phyloP scores from a whole-genome alignment of 2,797 vertebrate species.

The Sebastes matsubarae region DNA sequence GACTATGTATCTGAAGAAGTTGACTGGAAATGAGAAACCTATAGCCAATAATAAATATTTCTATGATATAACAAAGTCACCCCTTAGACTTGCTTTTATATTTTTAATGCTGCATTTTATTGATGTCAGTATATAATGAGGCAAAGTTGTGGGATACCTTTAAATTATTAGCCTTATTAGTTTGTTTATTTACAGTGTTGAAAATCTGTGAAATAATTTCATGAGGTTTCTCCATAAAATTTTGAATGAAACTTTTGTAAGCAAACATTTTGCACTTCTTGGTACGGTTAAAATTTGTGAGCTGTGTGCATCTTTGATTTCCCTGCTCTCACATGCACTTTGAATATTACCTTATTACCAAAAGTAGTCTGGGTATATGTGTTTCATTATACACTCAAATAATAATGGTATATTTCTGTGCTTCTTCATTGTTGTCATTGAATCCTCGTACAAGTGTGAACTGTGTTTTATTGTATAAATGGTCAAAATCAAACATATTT shows the following conservation, averaged over 20 bases:
- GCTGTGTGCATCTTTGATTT: background rate
- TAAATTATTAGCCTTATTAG: background rate
- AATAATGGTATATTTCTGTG: background rate
- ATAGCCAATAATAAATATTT: background rate
- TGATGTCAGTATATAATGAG: background rate
- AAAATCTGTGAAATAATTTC: fast-evolving
- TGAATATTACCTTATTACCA: background rate
- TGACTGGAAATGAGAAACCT: background rate
- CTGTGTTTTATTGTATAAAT: background rate
- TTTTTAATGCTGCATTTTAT: background rate
- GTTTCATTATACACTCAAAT: background rate
- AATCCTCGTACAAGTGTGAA: background rate
- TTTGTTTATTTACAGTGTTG: background rate
- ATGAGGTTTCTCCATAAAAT: background rate
- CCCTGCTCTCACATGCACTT: background rate
- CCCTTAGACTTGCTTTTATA: background rate
- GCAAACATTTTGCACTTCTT: background rate
- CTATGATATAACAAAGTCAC: background rate
- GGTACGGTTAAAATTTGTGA: background rate
- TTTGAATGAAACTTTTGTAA: background rate
- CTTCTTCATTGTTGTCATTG: background rate
- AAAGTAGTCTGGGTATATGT: background rate
- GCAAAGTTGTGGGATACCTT: background rate
- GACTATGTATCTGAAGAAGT: background rate
- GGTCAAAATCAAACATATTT: background rate